Conservation (phyloP, 2,888 invertebrate species). For the Steinernema carpocapsae region DNA sequence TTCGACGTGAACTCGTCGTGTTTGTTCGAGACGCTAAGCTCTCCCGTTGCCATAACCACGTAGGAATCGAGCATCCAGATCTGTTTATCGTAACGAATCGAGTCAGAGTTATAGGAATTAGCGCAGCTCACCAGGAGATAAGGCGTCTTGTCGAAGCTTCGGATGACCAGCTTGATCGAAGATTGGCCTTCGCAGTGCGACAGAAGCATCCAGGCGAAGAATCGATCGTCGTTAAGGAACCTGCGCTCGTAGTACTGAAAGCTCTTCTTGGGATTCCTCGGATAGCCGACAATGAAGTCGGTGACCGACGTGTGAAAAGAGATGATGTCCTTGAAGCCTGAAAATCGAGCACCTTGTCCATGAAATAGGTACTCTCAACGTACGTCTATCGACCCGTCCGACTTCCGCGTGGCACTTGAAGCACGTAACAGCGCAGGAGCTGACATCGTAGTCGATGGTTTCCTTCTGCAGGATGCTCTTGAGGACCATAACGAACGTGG, state of each 20-base stretch:
- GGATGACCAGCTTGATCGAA: conserved; percentile 61
- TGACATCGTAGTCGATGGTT: not conserved
- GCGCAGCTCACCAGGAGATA: conserved; percentile 47
- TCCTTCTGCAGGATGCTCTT: conserved; percentile 6
- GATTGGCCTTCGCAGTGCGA: conserved; percentile 55
- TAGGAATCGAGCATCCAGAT: conserved; percentile 65
- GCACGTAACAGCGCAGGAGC: not conserved
- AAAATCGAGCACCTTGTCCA: not conserved
- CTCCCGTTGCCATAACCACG: conserved; percentile 50
- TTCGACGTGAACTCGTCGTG: not conserved
- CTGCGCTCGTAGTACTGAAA: not conserved
- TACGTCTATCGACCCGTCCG: conserved; percentile 1
- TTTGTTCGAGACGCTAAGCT: not conserved
- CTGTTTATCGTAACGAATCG: conserved; percentile 39
- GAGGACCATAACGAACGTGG: conserved; percentile 42
- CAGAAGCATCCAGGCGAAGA: conserved; percentile 59
- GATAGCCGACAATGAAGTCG: not conserved
- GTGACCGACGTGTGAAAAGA: not conserved
- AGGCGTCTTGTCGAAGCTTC: conserved; percentile 51
- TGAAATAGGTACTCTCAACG: not conserved
- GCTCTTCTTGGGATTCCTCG: not conserved
- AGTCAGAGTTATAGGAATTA: not conserved
- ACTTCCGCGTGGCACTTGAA: not conserved
- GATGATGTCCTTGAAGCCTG: conserved; percentile 1
- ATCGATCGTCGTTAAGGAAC: conserved; percentile 44